Evolutionary conservation across 2,888 invertebrate genomes (phyloP).

Genomic region (Notodromas monacha): DNA sequence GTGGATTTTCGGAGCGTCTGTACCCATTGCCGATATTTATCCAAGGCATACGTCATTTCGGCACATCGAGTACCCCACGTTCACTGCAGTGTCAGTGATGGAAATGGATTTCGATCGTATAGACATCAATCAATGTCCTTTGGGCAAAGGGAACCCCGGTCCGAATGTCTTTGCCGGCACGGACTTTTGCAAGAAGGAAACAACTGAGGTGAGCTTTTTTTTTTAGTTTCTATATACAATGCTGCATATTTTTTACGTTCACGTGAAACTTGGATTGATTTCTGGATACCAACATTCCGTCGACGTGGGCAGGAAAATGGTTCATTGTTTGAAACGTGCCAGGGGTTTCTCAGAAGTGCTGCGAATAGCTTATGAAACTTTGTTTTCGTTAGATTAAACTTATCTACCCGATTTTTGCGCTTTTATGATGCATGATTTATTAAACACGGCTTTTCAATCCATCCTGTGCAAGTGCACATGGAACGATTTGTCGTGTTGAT

Average conservation of each 20-base stretch:
- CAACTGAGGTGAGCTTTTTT: constrained; percentile 32
- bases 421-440: no score
- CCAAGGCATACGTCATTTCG: constrained; percentile 69
- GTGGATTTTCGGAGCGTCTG: constrained; percentile 74
- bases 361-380: no score
- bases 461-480: no score
- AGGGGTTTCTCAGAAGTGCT: no score
- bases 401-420: no score
- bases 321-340: no score
- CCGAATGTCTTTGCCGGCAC: constrained; percentile 66
- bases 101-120: constrained; percentile 88
- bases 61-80: constrained; percentile 75
- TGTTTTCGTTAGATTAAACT: no score
- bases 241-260: not conserved
- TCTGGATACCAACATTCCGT: no score
- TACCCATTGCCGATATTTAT: constrained; percentile 78
- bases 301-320: no score
- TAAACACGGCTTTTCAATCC: no score
- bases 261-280: no score
- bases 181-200: constrained; percentile 57
- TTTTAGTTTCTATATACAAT: not conserved
- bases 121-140: constrained; percentile 87
- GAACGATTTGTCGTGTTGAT: no score
- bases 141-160: constrained; percentile 48
- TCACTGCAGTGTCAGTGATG: constrained; percentile 61